phyloP scores from a whole-genome alignment of 2,888 invertebrate genomes.

The Lamellibrachia satsuma region DNA sequence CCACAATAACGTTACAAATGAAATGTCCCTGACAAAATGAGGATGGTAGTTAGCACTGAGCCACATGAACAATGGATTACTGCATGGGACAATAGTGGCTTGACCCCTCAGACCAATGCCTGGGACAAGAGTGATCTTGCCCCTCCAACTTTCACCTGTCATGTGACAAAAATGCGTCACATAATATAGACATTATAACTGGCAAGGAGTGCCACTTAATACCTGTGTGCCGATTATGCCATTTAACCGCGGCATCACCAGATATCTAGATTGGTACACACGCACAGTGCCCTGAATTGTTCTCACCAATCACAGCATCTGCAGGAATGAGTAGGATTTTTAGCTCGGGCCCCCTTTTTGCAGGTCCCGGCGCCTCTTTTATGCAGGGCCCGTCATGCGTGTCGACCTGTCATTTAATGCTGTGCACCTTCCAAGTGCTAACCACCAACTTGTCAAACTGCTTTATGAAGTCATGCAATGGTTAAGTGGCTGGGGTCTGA shows the following conservation, averaged over 20 bases:
- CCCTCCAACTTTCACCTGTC: background rate
- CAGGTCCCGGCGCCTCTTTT: background rate
- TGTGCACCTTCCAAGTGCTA: background rate
- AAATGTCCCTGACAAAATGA: background rate
- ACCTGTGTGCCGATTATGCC: background rate
- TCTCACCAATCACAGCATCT: background rate
- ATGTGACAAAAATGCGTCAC: background rate
- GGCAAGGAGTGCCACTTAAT: background rate
- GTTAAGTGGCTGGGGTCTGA: constrained; percentile 7
- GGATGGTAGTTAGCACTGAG: background rate
- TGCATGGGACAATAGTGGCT: background rate
- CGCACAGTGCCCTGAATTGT: background rate
- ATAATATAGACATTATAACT: constrained; percentile 17
- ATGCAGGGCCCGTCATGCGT: background rate
- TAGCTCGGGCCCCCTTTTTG: background rate
- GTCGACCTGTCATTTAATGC: constrained; percentile 12
- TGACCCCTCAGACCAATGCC: background rate
- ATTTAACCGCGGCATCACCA: background rate
- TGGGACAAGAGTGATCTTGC: background rate
- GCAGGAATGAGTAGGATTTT: constrained; percentile 7
- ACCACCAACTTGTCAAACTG: constrained; percentile 9
- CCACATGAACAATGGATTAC: background rate
- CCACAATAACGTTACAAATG: background rate
- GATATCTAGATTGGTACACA: background rate
- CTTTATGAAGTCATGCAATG: constrained; percentile 17